phyloP scores from a whole-genome alignment of 2,797 vertebrate species.

The Tokudaia tokunoshimensis region DNA sequence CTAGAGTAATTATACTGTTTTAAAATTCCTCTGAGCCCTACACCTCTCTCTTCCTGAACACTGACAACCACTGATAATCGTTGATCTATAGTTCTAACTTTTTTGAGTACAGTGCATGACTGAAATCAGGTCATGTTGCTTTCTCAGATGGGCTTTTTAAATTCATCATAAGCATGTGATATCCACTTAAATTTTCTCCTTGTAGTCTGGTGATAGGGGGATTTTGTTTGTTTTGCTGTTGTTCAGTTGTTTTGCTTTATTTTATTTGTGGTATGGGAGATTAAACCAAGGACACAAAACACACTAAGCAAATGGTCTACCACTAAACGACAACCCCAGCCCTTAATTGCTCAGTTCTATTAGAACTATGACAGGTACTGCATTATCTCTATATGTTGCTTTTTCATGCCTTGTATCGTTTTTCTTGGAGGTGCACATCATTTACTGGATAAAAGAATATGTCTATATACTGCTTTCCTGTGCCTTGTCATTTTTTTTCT shows the following conservation, averaged over 20 bases:
- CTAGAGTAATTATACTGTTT: neutral
- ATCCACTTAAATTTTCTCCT: neutral
- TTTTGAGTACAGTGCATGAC: neutral
- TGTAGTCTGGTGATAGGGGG: neutral
- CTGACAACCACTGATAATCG: neutral
- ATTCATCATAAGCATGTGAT: neutral
- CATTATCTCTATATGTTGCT: neutral
- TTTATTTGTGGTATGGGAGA: neutral
- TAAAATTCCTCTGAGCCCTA: neutral
- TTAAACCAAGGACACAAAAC: neutral
- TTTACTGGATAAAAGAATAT: neutral
- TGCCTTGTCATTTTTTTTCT: neutral
- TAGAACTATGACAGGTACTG: neutral
- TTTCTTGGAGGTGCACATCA: neutral
- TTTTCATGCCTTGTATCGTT: neutral
- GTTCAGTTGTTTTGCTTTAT: neutral
- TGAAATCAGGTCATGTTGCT: neutral
- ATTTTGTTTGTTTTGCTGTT: neutral
- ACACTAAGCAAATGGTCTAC: neutral
- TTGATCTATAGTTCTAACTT: neutral
- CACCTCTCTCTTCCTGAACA: neutral
- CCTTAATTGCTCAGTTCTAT: neutral
- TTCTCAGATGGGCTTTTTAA: neutral
- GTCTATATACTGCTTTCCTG: neutral
- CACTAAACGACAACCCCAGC: neutral